Percentiles rank a stretch among this genome's conserved stretches.
Evolutionary conservation across 2,113 vertebrate species (phyloP).

Genomic region (Micromys minutus): DNA sequence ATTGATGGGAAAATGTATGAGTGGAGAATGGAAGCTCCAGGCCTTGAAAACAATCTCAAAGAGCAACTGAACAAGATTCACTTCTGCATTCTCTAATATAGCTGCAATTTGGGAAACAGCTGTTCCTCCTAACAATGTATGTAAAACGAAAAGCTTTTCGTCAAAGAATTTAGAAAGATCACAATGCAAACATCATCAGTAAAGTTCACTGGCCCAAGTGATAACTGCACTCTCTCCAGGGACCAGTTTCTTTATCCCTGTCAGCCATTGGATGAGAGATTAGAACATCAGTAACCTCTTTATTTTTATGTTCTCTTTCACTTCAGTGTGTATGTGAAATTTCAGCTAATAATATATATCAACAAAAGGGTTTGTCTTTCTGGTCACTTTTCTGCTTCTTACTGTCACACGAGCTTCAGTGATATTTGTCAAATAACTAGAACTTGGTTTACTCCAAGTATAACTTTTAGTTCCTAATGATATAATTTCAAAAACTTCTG

Average conservation of each 20-base stretch:
- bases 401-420: neutral
- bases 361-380: neutral
- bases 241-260: neutral
- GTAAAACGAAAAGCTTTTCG: neutral
- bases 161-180: slow-evolving; percentile 25
- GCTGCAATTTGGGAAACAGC: slow-evolving; percentile 14
- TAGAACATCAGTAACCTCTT: neutral
- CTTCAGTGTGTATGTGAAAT: neutral
- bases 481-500: neutral
- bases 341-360: neutral
- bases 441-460: neutral
- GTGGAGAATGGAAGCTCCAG: neutral
- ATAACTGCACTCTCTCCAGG: neutral
- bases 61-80: neutral
- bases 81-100: slow-evolving; percentile 39
- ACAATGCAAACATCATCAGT: neutral
- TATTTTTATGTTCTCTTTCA: neutral
- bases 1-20: neutral
- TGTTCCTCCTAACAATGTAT: neutral
- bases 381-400: neutral
- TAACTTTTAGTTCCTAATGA: neutral
- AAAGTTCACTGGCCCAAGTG: neutral
- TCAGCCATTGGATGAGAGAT: neutral
- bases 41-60: slow-evolving; percentile 53
- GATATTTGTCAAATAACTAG: neutral